Evolutionary conservation across 2,113 vertebrate species (phyloP).

Genomic region (Climacteris rufus): DNA sequence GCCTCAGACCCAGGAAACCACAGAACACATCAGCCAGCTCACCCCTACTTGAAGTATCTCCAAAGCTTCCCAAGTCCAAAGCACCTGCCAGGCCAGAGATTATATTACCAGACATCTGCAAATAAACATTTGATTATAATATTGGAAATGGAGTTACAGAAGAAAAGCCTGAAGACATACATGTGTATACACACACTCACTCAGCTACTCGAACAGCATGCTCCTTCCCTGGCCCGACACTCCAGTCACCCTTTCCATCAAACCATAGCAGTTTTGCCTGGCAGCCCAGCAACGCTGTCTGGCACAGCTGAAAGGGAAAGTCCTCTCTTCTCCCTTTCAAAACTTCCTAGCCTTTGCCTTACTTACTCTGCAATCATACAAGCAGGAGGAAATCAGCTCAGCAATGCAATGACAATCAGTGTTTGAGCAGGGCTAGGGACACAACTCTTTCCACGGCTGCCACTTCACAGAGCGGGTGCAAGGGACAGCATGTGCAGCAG

Average conservation of each 20-base stretch:
- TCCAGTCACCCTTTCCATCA: neutral
- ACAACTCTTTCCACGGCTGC: fast-evolving
- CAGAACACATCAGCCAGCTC: neutral
- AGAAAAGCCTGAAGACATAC: neutral
- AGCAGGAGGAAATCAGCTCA: neutral
- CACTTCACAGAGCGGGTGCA: neutral
- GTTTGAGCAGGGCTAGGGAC: neutral
- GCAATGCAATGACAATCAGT: neutral
- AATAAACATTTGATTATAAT: neutral
- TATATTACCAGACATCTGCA: neutral
- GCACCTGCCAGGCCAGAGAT: neutral
- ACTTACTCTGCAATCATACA: neutral
- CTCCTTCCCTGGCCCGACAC: neutral
- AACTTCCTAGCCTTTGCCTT: neutral
- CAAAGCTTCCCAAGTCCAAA: neutral
- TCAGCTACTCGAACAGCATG: neutral
- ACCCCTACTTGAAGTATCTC: neutral
- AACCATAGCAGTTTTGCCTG: neutral
- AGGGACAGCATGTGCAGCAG: neutral
- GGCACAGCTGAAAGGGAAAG: neutral
- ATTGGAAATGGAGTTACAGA: neutral
- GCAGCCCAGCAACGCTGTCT: neutral
- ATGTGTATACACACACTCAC: neutral
- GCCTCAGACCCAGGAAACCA: neutral
- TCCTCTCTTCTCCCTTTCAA: neutral